Evolutionary conservation across 2,797 vertebrate genomes (phyloP).

Genomic region (Enteromius trimaculatus): DNA sequence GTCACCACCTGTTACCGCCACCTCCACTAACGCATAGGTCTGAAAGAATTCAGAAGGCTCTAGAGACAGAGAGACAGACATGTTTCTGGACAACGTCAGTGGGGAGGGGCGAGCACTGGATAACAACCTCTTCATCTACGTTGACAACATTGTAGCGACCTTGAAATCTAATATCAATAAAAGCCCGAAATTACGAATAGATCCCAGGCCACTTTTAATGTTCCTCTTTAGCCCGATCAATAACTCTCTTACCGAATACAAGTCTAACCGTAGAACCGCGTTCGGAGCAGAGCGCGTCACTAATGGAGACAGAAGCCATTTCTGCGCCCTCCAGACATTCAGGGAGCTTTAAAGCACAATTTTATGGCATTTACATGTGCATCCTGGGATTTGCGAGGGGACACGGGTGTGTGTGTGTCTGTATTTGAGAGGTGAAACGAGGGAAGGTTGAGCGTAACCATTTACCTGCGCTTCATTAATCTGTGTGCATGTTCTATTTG

Average conservation of each 20-base stretch:
- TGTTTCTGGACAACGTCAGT: background rate
- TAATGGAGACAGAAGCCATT: constrained; percentile 24
- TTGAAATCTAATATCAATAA: constrained; percentile 62
- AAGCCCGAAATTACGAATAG: constrained; percentile 53
- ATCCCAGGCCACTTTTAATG: constrained; percentile 55
- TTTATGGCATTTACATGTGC: constrained; percentile 40
- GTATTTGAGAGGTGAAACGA: constrained; percentile 16
- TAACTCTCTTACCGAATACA: constrained; percentile 44
- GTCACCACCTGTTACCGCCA: constrained; percentile 19
- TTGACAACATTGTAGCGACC: constrained; percentile 47
- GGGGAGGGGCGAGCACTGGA: background rate
- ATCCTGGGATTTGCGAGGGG: constrained; percentile 20
- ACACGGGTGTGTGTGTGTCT: constrained; percentile 22
- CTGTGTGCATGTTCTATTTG: constrained; percentile 87
- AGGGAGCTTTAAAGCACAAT: constrained; percentile 23
- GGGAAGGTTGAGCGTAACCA: background rate
- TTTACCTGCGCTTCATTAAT: constrained; percentile 58
- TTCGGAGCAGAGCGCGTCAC: background rate
- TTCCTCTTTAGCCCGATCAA: constrained; percentile 55
- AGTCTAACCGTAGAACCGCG: constrained; percentile 28
- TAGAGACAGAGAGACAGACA: background rate
- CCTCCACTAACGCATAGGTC: constrained; percentile 21
- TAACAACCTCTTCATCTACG: constrained; percentile 36
- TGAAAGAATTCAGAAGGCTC: constrained; percentile 6
- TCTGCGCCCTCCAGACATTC: constrained; percentile 18